Base-by-base conservation (phyloP, 2,888 invertebrate species). In the Cosmopolites sordidus region DNA sequence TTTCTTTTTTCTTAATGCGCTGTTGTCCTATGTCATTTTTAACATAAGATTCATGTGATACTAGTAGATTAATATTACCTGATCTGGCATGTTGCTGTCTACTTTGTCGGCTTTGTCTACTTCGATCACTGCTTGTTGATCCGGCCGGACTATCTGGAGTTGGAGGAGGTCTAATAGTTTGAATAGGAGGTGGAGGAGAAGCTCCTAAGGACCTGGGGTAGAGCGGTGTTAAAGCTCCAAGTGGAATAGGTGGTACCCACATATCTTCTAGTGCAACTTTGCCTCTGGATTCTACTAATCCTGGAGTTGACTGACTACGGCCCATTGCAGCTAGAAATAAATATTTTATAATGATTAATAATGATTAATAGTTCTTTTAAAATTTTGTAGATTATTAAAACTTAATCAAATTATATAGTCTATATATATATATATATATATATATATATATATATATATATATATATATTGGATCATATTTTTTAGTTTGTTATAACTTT, bases 241-340 rank as follows among this genome's bases (percentile, higher is more conserved):
- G 56, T 43, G 72, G 56, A 40, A 69, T 63, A 29, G 83, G 80
- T 47, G 83, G 80, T 59, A 89, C 76, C 83, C 87, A 84, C 88
- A 88, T 89, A 61, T 89, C 87, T 76, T 93, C 92, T 63, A 93
- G 78, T 54, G 95, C 87, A 63, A 92, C 82, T 68, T 91, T 88
- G 54, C 95, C 95, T 64, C 86, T 83, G 53, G 94, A 92, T 77
- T 97, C 96, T 65, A 97, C 89, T 66, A 96, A 80, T 41, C 95
- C 96, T 11, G 97, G 96, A 55, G 97, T 95, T 66, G 96, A 96
- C 72, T 92, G 92, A 75, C 95, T 93, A 69, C 96, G 84, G 67
- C 94, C 92, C 87, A 95, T 88, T 66, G 93, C 92, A 77, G 91
- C 93, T 92, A 46, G 16, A 60, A 58, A 22, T 22, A 22, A 22